Evolutionary conservation across 2,797 vertebrate genomes (phyloP).

Genomic region (Glyptemys insculpta): DNA sequence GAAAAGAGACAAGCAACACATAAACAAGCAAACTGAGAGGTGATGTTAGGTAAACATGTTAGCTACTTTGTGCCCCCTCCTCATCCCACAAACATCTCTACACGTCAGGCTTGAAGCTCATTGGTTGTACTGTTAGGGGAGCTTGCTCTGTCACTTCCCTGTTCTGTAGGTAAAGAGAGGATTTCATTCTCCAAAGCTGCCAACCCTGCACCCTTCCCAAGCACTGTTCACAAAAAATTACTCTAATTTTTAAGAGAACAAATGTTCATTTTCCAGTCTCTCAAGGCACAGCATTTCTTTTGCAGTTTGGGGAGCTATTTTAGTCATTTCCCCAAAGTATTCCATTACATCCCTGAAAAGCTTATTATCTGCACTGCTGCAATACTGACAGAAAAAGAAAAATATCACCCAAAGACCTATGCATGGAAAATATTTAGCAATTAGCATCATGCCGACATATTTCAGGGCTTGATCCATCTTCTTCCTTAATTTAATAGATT

Average conservation of each 20-base stretch:
- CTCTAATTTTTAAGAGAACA: neutral
- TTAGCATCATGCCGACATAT: neutral
- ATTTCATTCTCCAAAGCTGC: neutral
- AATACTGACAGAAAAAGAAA: neutral
- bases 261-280: neutral
- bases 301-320: neutral
- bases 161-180: neutral
- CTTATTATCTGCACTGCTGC: neutral
- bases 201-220: neutral
- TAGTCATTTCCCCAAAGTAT: neutral
- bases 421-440: constrained; percentile 50
- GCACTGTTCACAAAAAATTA: neutral
- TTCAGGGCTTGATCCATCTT: neutral
- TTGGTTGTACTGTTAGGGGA: too few species aligned
- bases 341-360: neutral
- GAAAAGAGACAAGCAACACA: neutral
- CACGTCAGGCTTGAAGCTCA: too few species aligned
- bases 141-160: neutral
- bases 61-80: too few species aligned
- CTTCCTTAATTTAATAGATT: neutral
- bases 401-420: neutral
- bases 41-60: neutral
- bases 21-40: neutral
- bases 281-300: neutral
- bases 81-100: too few species aligned